Evolutionary conservation across 2,113 vertebrate species (phyloP).

Genomic region (Rissa tridactyla): DNA sequence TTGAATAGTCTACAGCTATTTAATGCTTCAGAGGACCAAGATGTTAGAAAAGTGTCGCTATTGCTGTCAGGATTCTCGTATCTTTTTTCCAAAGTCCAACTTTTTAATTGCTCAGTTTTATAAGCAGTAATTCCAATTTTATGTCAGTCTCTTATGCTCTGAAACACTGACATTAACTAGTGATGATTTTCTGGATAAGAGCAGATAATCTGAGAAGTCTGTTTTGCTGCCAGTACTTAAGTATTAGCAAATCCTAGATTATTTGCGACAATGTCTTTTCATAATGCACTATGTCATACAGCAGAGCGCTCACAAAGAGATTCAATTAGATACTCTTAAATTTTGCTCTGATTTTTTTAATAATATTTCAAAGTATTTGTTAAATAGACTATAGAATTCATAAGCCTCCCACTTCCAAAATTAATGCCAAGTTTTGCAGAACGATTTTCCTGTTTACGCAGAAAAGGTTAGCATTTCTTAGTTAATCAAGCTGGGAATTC

Average conservation of each 20-base stretch:
- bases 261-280: not conserved
- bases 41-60: not conserved
- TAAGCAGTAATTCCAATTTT: not conserved
- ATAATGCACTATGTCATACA: not conserved
- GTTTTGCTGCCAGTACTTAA: not conserved
- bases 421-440: not conserved
- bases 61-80: not conserved
- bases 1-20: not conserved
- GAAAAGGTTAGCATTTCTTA: not conserved
- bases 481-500: not conserved
- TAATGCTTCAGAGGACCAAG: not conserved
- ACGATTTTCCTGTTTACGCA: not conserved
- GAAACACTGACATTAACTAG: not conserved
- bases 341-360: not conserved
- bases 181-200: not conserved
- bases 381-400: not conserved
- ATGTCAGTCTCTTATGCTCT: not conserved
- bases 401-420: not conserved
- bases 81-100: not conserved
- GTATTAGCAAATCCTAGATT: not conserved
- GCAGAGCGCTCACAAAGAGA: not conserved
- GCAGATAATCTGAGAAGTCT: not conserved
- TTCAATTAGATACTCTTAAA: not conserved
- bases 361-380: not conserved
- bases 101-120: not conserved